phyloP scores from a whole-genome alignment of 2,888 invertebrate species.

The Dusona sp. region DNA sequence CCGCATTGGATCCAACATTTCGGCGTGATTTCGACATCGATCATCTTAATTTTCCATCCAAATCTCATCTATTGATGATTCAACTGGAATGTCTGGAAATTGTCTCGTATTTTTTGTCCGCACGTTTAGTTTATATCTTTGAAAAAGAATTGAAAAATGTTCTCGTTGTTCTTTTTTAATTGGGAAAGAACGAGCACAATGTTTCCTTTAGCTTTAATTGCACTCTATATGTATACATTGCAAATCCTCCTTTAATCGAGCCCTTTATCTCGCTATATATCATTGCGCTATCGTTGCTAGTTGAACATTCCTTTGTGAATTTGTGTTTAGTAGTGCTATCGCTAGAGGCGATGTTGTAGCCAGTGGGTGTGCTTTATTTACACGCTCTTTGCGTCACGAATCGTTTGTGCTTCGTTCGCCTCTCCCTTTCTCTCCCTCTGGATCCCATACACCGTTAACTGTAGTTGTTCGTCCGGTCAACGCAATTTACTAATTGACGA shows the following conservation, averaged over 20 bases:
- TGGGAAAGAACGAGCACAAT: background rate
- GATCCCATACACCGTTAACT: background rate
- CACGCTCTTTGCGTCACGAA: constrained; percentile 69
- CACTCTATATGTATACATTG: constrained; percentile 27
- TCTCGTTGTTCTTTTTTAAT: background rate
- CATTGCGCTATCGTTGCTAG: constrained; percentile 1
- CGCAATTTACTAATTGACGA: constrained; percentile 75
- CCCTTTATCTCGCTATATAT: constrained; percentile 27
- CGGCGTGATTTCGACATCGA: constrained; percentile 25
- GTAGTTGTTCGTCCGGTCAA: constrained; percentile 58
- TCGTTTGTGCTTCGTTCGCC: constrained; percentile 51
- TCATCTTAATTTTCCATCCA: background rate
- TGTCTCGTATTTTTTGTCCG: background rate
- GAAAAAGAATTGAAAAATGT: background rate
- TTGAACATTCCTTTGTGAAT: constrained; percentile 45
- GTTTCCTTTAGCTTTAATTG: constrained; percentile 12
- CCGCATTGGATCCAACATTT: constrained; percentile 72
- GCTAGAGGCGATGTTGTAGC: constrained; percentile 46
- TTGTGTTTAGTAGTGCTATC: constrained; percentile 53
- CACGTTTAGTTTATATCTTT: background rate
- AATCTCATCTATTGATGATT: background rate
- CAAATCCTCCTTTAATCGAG: constrained; percentile 40
- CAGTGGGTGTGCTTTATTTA: constrained; percentile 68
- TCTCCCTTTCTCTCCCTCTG: constrained; percentile 29
- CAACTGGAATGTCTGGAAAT: background rate